Evolutionary conservation across 2,797 vertebrate genomes (phyloP), one percentile per base, ranked within the genome.

Genomic region (Crypturellus tataupa): DNA sequence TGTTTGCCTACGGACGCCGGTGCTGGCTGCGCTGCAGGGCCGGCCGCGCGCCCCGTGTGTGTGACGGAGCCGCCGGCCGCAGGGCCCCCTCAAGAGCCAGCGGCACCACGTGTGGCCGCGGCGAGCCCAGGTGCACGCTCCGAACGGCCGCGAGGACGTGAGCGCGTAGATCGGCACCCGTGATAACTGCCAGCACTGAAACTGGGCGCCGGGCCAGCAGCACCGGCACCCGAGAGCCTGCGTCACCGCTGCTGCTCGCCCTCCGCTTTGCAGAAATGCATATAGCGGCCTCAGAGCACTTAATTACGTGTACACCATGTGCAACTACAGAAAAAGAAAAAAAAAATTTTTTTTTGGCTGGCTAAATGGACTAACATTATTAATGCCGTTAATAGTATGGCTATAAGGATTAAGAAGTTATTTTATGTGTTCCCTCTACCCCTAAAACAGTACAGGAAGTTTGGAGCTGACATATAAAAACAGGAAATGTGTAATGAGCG

Each of bases 401-500:
- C 23, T 0, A 12, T 14, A n/a, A 40, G 9, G 14, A 18, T 47
- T 72, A 67, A 60, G 59, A 67, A 71, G 27, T 73, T 71, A 0
- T 72, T 70, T 75, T 81, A 53, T 39, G 15, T 68, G 0, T 75
- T 93, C 81, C 10, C 25, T 23, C 6, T 25, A 6, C 1, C 23
- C 47, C 51, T 17, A 29, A 29, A 35, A 64, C 72, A 85, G 49
- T 93, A 96, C 31, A 35, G 97, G 95, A 96, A 96, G 92, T 97
- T 96, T 91, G 82, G 70, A 75, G 53, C 85, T 88, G 90, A 86
- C 39, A 39, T 17, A 93, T 17, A 93, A 93, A 94, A 71, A 72
- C 80, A 84, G 95, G 94, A 96, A 95, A 84, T 72, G 56, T 56
- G 60, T 81, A 94, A 86, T 46, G 71, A 90, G 47, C 44, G 35